Evolutionary conservation across 2,797 vertebrate species (phyloP).

Genomic region (Ceyx erithaca): DNA sequence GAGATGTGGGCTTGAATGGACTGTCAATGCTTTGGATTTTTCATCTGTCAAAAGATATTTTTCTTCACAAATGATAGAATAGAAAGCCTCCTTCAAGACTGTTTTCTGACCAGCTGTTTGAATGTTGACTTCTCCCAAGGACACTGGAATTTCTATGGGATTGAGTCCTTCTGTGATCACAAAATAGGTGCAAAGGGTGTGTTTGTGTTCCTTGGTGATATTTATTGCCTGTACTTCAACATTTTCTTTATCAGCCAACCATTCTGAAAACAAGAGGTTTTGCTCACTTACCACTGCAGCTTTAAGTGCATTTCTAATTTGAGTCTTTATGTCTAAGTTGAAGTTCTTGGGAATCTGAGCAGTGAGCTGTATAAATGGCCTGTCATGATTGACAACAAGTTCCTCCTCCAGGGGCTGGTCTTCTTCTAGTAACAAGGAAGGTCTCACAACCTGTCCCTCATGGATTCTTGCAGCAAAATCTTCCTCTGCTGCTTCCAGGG

Average conservation of each 20-base stretch:
- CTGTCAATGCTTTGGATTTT: constrained; percentile 75
- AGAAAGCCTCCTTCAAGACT: constrained; percentile 87
- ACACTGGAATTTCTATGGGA: constrained; percentile 85
- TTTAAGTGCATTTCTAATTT: constrained; percentile 85
- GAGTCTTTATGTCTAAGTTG: constrained; percentile 79
- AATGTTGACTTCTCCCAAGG: constrained; percentile 84
- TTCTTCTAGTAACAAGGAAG: constrained; percentile 88
- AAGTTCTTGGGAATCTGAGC: constrained; percentile 79
- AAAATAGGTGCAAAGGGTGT: constrained; percentile 84
- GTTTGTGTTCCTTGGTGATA: constrained; percentile 82
- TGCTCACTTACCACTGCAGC: constrained; percentile 85
- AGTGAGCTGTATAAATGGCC: constrained; percentile 76
- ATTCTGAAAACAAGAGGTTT: constrained; percentile 84
- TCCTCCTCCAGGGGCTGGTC: constrained; percentile 83
- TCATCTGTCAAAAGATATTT: constrained; percentile 83
- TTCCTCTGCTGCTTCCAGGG: constrained; percentile 82
- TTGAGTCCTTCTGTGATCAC: constrained; percentile 82
- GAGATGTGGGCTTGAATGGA: background rate
- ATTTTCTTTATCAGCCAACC: constrained; percentile 80
- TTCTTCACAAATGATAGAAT: constrained; percentile 87
- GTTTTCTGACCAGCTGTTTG: constrained; percentile 85
- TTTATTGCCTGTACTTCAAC: constrained; percentile 84
- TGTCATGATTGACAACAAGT: constrained; percentile 66
- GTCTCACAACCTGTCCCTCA: constrained; percentile 86
- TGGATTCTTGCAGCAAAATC: constrained; percentile 86